Conservation (phyloP, 2,888 invertebrate species). For the Acrocera orbiculus region DNA sequence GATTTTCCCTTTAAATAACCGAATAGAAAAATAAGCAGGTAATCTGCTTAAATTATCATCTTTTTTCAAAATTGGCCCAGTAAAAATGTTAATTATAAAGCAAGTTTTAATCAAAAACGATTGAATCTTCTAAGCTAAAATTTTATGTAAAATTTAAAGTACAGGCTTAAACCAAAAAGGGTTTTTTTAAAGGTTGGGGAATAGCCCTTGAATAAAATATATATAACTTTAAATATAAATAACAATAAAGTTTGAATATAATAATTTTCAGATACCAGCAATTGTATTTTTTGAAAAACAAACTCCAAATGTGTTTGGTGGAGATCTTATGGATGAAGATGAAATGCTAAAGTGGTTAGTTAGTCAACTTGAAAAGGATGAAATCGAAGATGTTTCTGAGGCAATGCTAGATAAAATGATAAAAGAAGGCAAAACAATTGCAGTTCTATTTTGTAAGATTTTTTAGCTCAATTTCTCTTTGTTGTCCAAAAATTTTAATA, state of each 20-base stretch:
- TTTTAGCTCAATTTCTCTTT: not conserved
- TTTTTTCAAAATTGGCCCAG: too few species aligned
- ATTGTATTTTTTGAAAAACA: constrained; percentile 89
- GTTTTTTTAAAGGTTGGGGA: too few species aligned
- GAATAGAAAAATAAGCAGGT: too few species aligned
- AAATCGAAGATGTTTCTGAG: constrained; percentile 88
- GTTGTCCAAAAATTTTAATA: not conserved
- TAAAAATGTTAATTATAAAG: too few species aligned
- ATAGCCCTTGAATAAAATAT: too few species aligned
- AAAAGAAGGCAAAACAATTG: constrained; percentile 73
- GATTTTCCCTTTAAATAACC: too few species aligned
- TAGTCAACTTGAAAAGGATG: constrained; percentile 74
- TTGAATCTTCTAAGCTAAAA: too few species aligned
- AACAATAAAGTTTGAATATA: not conserved
- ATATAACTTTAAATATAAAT: too few species aligned
- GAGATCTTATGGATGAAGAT: constrained; percentile 77
- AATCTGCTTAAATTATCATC: too few species aligned
- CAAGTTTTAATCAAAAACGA: too few species aligned
- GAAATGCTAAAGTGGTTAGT: constrained; percentile 77
- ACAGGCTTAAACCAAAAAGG: not conserved
- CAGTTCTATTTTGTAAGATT: constrained; percentile 70
- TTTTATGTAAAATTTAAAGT: not conserved
- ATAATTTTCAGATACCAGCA: constrained; percentile 40
- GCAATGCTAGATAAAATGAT: constrained; percentile 83
- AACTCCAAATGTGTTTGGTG: constrained; percentile 83